A percentile compares a stretch with the other conserved stretches of the same genome.
These are phyloP conservation scores for Clarias platycephalus DNA, from an alignment of 2,797 vertebrate genomes.

Conservation along the genomic window DNA sequence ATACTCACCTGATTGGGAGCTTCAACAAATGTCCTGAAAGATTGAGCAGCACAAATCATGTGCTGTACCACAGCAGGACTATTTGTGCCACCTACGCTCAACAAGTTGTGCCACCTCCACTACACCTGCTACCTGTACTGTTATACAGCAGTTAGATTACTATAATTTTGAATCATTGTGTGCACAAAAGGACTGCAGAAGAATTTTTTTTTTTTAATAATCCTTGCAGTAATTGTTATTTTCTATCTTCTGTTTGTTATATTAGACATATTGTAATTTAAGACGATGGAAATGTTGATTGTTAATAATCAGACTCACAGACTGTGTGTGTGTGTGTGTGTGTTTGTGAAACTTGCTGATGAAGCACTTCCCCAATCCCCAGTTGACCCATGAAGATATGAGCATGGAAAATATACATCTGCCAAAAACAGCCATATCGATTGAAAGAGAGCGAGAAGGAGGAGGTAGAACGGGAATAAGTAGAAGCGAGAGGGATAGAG, in stretches of 20 bases:
- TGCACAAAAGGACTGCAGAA: background rate
- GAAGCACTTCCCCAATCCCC: background rate
- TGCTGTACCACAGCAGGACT: background rate
- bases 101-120: background rate
- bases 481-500: background rate
- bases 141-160: background rate
- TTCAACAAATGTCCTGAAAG: background rate
- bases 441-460: constrained; percentile 7
- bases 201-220: background rate
- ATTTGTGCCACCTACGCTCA: background rate
- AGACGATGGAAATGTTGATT: background rate
- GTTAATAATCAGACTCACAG: background rate
- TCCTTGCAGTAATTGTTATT: background rate
- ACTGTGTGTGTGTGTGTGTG: background rate
- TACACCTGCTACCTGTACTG: constrained; percentile 5
- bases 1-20: background rate
- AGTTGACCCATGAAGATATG: constrained; percentile 41
- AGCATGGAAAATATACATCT: constrained; percentile 37
- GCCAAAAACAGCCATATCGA: constrained; percentile 39
- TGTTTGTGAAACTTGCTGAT: background rate
- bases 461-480: constrained; percentile 1
- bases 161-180: background rate
- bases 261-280: constrained; percentile 11
- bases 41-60: background rate
- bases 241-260: constrained; percentile 9